Conservation (phyloP, 2,888 invertebrate genomes). For the Artemia sinica region DNA sequence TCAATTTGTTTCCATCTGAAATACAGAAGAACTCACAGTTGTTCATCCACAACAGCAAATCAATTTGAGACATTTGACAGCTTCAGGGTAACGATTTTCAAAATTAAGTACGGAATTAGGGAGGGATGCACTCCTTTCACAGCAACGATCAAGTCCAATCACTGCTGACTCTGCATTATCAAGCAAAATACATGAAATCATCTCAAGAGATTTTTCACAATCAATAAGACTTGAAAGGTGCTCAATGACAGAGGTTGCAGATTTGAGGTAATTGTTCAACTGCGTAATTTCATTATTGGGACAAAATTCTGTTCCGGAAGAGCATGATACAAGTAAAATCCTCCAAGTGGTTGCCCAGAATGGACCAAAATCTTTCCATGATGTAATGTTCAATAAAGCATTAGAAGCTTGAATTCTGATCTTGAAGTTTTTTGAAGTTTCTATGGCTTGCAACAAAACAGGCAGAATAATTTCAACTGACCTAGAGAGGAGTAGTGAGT, state of each 20-base stretch:
- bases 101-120: not conserved
- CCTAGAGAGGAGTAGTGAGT: not conserved
- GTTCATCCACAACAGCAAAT: not conserved
- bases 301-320: not conserved
- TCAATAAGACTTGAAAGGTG: constrained; percentile 6
- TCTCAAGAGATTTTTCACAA: not conserved
- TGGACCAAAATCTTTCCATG: not conserved
- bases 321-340: constrained; percentile 1
- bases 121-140: not conserved
- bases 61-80: not conserved
- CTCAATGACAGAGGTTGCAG: not conserved
- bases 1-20: too few relatives aligned
- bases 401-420: not conserved
- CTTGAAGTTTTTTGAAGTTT: constrained; percentile 3
- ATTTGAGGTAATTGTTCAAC: constrained; percentile 8
- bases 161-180: not conserved
- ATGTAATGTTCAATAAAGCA: not conserved
- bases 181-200: not conserved
- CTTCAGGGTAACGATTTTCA: not conserved
- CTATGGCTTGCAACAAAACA: not conserved
- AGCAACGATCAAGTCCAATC: constrained; percentile 3
- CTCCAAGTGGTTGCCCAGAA: not conserved
- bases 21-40: too few relatives aligned
- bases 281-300: constrained; percentile 8
- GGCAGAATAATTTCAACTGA: not conserved